Evolutionary conservation across 2,113 vertebrate genomes (phyloP), one percentile per base, ranked within the genome.

Genomic region (Microcebus griseorufus): DNA sequence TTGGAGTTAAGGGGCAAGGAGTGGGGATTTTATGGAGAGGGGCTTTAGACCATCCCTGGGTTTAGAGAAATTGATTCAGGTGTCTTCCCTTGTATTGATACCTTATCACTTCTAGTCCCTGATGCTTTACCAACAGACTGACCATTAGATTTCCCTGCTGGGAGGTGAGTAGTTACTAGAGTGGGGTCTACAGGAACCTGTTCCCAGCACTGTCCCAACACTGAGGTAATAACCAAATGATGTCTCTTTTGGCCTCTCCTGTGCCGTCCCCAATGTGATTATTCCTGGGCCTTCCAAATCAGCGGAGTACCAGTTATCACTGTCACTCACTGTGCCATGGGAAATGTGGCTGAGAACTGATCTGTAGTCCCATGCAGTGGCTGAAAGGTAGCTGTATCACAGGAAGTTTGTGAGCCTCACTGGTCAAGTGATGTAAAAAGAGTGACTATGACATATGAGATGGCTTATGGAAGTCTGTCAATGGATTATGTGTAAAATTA

Each of bases 171-270:
- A 18, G 67, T 81, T 18, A 18, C 3, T 34, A n/a, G 32, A 25
- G 25, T 13, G 3, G 58, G 45, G 5, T n/a, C 37, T 27, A 14
- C 14, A 51, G 48, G 1, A 10, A 45, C 8, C 27, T 9, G 6
- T 11, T 12, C 20, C 27, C 29, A 45, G 0, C 5, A 1, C 9
- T 23, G 37, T 12, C 16, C 22, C 45, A 53, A 0, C 4, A 1
- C 7, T 23, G 37, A 83, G 11, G 17, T 27, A 27, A 20, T 37
- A 22, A 42, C 27, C 42, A 29, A 25, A 17, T n/a, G 34, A 9
- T 8, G 3, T 89, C 18, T 45, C 37, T 65, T 39, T 67, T 17
- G 48, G 11, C 23, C 64, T 34, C 32, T 48, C 39, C 48, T 18
- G 3, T 5, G 0, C 17, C 76, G 29, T 79, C 27, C 37, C 37